Evolutionary conservation across 2,797 vertebrate species (phyloP), one percentile per base, ranked within the genome.

Genomic region (Crenichthys baileyi): DNA sequence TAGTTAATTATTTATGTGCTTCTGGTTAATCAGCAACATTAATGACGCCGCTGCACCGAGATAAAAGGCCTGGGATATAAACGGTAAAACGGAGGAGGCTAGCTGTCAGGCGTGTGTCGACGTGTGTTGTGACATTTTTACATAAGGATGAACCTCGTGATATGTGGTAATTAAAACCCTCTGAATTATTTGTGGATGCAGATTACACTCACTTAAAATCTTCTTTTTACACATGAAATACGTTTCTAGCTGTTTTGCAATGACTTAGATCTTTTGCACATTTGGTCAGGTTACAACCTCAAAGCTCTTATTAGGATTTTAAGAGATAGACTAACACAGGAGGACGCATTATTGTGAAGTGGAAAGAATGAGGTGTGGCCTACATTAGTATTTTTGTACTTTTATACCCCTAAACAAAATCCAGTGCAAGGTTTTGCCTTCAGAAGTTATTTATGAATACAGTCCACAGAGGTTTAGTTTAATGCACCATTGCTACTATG

Each of bases 1-100:
- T 55, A 9, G 94, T 95, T 93, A 95, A 94, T 95, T 92, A 95
- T 94, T 95, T 85, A 93, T 90, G 75, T 24, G 31, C 70, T 60
- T 68, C 75, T 77, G 85, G 94, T 94, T 94, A 95, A 94, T 93
- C 89, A 93, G 73, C 77, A 36, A 93, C 92, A 89, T 87, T 84
- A 91, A 89, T 76, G 83, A 90, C 87, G 79, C 56, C 5, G 9
- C 39, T 0, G 3, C 75, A 75, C 39, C 0, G 55, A 88, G 85
- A 94, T 85, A 86, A 91, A 91, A 76, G 26, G 5, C 41, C 72
- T 87, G 5, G 1, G 60, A 46, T 84, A 83, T 44, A 56, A 68
- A 77, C 50, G 16, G 41, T 76, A 68, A 36, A 78, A 50, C 29
- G 1, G 13, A 61, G 18, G 31, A 24, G 24, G 56, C 12, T 75